Evolutionary conservation across 1,140 invertebrate genomes (phyloP).

Genomic region (Harlomillsia oculata): DNA sequence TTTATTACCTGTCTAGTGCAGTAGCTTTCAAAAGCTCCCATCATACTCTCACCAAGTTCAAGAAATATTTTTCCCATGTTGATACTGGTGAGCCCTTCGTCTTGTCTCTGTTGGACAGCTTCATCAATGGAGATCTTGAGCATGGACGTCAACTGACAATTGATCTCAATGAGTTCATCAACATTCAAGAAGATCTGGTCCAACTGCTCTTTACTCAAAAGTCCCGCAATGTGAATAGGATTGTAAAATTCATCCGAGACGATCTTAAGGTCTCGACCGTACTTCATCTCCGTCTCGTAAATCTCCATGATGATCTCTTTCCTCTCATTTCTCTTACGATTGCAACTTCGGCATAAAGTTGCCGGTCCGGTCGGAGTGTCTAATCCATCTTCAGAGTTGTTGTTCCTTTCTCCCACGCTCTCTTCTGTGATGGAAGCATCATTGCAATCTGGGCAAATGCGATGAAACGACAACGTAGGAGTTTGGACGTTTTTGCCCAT

Average conservation of each 20-base stretch:
- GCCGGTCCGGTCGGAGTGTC: not conserved
- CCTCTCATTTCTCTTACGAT: slow-evolving; percentile 73
- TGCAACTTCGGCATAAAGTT: slow-evolving; percentile 64
- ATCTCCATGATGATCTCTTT: slow-evolving; percentile 93
- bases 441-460: slow-evolving; percentile 29
- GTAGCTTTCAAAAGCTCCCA: slow-evolving; percentile 88
- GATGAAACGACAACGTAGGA: slow-evolving; percentile 4
- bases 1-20: slow-evolving; percentile 62
- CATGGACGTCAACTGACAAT: slow-evolving; percentile 71
- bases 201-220: slow-evolving; percentile 50
- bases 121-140: slow-evolving; percentile 78
- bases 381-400: not conserved
- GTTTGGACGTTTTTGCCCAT: slow-evolving; percentile 37
- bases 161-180: slow-evolving; percentile 82
- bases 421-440: slow-evolving; percentile 23
- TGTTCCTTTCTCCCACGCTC: not conserved
- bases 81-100: slow-evolving; percentile 75
- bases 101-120: slow-evolving; percentile 54
- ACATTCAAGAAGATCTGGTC: slow-evolving; percentile 87
- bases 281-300: slow-evolving; percentile 91
- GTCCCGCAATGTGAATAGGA: slow-evolving; percentile 79
- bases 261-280: slow-evolving; percentile 81
- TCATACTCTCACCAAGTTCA: slow-evolving; percentile 77
- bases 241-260: slow-evolving; percentile 88
- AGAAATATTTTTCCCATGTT: slow-evolving; percentile 85